A percentile compares a stretch with the other conserved stretches of the same genome.
Evolutionary conservation across 1,140 invertebrate species (phyloP).

Genomic region (Leptoteleia sp.): DNA sequence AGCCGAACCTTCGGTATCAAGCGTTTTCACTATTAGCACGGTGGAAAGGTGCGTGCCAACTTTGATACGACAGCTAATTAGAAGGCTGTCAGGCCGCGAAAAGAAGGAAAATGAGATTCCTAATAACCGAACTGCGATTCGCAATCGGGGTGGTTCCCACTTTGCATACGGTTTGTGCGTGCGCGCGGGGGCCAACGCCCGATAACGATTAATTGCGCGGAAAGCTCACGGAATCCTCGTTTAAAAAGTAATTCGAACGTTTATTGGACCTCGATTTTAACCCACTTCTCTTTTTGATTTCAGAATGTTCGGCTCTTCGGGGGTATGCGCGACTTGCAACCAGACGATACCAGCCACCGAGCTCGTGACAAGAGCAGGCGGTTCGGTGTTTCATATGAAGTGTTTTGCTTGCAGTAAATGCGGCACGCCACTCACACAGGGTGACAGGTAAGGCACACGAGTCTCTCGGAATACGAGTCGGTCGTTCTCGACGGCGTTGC

Average conservation of each 20-base stretch:
- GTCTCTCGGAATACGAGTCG: constrained; percentile 46
- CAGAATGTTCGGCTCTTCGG: constrained; percentile 94
- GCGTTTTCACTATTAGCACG: constrained; percentile 20
- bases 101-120: constrained; percentile 50
- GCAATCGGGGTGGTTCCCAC: constrained; percentile 4
- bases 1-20: constrained; percentile 26
- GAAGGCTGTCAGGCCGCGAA: constrained; percentile 36
- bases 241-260: not conserved
- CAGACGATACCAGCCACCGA: constrained; percentile 95
- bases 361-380: constrained; percentile 92
- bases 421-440: constrained; percentile 90
- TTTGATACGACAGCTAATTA: constrained; percentile 60
- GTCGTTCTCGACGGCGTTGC: constrained; percentile 28
- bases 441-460: constrained; percentile 87
- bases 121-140: constrained; percentile 23
- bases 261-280: constrained; percentile 1
- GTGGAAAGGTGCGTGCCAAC: constrained; percentile 51
- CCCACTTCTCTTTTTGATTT: constrained; percentile 71
- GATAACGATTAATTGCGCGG: too few species aligned
- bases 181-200: too few species aligned
- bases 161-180: constrained; percentile 23
- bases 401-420: constrained; percentile 97
- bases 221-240: too few species aligned
- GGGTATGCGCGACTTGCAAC: constrained; percentile 92
- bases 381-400: constrained; percentile 93